Evolutionary conservation across 1,140 invertebrate genomes (phyloP).

Genomic region (Halesus radiatus): DNA sequence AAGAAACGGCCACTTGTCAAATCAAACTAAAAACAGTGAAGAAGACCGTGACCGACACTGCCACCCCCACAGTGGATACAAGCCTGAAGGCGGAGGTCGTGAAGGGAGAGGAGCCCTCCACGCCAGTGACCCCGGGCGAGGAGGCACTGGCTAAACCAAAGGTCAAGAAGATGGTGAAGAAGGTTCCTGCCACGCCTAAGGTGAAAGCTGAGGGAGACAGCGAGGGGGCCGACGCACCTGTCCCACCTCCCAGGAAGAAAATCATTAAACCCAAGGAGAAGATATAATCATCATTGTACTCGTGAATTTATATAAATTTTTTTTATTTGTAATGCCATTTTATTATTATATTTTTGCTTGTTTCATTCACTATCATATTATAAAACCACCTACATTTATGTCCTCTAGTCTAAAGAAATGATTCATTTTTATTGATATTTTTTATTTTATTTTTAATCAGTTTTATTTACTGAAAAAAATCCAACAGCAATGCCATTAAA

Average conservation of each 20-base stretch:
- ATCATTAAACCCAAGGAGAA: constrained; percentile 69
- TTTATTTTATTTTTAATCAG: constrained; percentile 42
- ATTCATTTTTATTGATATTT: constrained; percentile 50
- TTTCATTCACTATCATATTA: constrained; percentile 42
- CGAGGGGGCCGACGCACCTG: constrained; percentile 62
- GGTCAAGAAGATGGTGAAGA: constrained; percentile 67
- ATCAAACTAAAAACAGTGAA: constrained; percentile 3
- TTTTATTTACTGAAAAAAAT: constrained; percentile 44
- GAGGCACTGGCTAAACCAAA: constrained; percentile 59
- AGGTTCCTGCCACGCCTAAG: constrained; percentile 58
- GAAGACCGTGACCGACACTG: neutral
- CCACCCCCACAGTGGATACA: constrained; percentile 20
- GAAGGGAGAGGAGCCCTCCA: constrained; percentile 40
- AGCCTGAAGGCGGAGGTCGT: constrained; percentile 3
- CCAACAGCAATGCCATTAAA: constrained; percentile 40
- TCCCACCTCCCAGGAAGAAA: constrained; percentile 69
- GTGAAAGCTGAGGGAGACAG: constrained; percentile 56
- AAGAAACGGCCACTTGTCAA: neutral
- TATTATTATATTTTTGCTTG: constrained; percentile 39
- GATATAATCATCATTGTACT: constrained; percentile 54
- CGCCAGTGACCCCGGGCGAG: constrained; percentile 17
- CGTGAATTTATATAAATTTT: constrained; percentile 10
- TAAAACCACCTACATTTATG: constrained; percentile 59
- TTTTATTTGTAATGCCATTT: constrained; percentile 25
- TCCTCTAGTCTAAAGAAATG: constrained; percentile 57